phyloP scores from a whole-genome alignment of 2,113 vertebrate genomes.

The Rostratula benghalensis region DNA sequence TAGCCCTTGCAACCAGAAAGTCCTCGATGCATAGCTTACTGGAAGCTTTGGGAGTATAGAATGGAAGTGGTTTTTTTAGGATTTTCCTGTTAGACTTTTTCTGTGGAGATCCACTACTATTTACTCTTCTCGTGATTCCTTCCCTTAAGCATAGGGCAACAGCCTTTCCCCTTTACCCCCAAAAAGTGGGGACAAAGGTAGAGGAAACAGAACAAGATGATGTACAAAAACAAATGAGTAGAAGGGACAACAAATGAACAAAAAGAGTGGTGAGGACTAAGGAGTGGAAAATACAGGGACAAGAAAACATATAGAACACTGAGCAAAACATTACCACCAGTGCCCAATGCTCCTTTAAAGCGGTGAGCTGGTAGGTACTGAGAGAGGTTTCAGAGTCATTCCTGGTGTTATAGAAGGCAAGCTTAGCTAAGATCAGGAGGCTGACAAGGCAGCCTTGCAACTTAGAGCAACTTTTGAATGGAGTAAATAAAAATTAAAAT shows the following conservation, averaged over 20 bases:
- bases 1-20: background rate
- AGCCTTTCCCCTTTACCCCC: background rate
- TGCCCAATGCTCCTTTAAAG: background rate
- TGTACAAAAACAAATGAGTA: background rate
- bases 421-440: background rate
- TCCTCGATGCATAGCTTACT: background rate
- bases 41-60: background rate
- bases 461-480: background rate
- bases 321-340: background rate
- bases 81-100: background rate
- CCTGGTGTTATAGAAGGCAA: fast-evolving
- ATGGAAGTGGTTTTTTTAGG: background rate
- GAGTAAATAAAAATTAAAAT: background rate
- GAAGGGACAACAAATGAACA: background rate
- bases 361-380: background rate
- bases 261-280: background rate
- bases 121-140: background rate
- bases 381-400: background rate
- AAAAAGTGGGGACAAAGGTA: background rate
- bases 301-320: background rate
- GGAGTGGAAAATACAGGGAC: background rate
- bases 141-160: background rate
- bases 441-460: background rate
- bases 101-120: background rate
- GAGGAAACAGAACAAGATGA: background rate